Evolutionary conservation across 2,888 invertebrate species (phyloP), one percentile per base, ranked within the genome.

Genomic region (Peribatodes rhomboidaria): DNA sequence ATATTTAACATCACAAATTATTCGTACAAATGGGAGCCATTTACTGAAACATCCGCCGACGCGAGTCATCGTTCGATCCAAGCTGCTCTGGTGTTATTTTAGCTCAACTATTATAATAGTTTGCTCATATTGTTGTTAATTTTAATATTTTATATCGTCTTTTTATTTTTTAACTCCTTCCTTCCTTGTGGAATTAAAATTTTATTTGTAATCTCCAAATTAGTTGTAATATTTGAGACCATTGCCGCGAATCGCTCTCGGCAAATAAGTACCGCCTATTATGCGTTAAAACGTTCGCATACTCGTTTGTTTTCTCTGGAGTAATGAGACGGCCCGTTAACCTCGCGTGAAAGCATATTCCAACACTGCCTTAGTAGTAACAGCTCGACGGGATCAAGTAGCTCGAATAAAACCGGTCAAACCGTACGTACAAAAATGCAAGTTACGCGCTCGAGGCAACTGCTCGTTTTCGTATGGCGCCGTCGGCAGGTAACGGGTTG

Each of bases 71-170:
- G 79, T 80, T 71, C 81, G 75, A 79, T 91, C 92, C 93, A 92
- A 92, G 93, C 93, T 92, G 92, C 93, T 91, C 92, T 76, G 90
- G 90, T 88, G 80, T 87, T 86, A 85, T 81, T 85, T 89, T 88
- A 91, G 92, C 92, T 92, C 92, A 92, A 92, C 91, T 90, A 90
- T 89, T 69, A 73, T 74, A 70, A 86, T 91, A 89, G 88, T 90
- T 89, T 92, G 92, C 92, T 92, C 92, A 91, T 90, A 87, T 91
- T 91, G 90, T 92, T 92, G 86, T 91, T 89, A 87, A 84, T 89
- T 88, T 88, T 86, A 83, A 83, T 87, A 82, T 84, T 80, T 84
- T 83, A 55, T 77, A 81, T 77, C 74, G 80, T 69, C 69, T 77
- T 82, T 81, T 82, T 81, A 80, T 82, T 79, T 82, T 84, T 79